Evolutionary conservation across 2,113 vertebrate genomes (phyloP), one percentile per base, ranked within the genome.

Genomic region (Microtus richardsoni): DNA sequence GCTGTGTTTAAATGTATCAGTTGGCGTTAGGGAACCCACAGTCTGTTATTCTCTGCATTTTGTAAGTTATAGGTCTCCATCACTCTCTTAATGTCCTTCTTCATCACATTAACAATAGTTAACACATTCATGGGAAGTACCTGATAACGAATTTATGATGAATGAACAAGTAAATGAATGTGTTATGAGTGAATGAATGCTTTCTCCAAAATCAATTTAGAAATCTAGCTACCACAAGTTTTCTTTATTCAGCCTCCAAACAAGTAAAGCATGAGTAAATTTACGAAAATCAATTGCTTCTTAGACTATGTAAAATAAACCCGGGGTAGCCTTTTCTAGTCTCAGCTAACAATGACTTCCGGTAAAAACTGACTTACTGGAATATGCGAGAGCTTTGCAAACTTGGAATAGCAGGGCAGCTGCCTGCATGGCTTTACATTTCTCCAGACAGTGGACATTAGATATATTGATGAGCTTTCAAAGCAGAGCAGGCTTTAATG

Each of bases 401-500:
- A 96, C 93, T 92, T 4, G 10, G 98, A 98, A 98, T 98, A 98
- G 60, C 90, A 96, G 94, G 96, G 97, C 98, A 98, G 96, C 85
- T 98, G 97, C 98, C 97, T 98, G 97, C 98, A 88, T 97, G 96
- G 97, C 93, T 96, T 89, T 93, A 95, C 97, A 93, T 98, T 98
- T 97, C 90, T 22, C 97, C 96, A 98, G 98, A 98, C 98, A 98
- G 97, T 98, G 97, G 78, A 88, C 97, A 98, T 98, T 98, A 97
- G 96, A 97, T 98, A 99, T 99, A 99, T 99, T 99, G 99, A 99
- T 99, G 98, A 98, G 98, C 97, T 98, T 98, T 93, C 89, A 89
- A 98, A 98, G 98, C 98, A 99, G 98, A 99, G 98, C 98, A 98
- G 97, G 97, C 98, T 0, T 49, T 99, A 99, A 99, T 99, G 98